Conservation (phyloP, 2,113 vertebrate species). For the Pardalotus punctatus region DNA sequence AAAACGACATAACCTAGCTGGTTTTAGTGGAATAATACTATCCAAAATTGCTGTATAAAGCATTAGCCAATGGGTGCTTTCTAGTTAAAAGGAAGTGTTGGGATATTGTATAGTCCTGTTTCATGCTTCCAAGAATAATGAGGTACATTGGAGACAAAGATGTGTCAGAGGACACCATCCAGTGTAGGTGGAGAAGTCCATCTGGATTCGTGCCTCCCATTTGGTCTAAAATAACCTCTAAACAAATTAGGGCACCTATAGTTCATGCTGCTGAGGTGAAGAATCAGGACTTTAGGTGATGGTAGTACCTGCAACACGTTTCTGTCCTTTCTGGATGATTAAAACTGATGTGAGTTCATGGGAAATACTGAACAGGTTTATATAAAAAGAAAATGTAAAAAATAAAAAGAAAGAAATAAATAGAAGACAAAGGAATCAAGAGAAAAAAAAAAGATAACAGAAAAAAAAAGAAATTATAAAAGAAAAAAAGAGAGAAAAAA, state of each 20-base stretch:
- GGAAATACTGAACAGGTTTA: fast-evolving
- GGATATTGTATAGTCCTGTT: not conserved
- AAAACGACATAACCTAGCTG: not conserved
- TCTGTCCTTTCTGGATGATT: not conserved
- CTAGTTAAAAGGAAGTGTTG: not conserved
- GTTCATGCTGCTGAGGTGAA: not conserved
- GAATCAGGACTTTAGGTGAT: not conserved
- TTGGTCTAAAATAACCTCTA: not conserved
- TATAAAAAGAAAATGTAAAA: not conserved
- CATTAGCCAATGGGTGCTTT: not conserved
- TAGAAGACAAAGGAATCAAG: not conserved
- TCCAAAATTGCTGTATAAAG: not conserved
- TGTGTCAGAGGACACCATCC: fast-evolving
- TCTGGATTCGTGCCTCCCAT: not conserved
- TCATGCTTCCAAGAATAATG: not conserved
- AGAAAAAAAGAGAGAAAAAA: fast-evolving
- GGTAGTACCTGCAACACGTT: not conserved
- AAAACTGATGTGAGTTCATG: not conserved
- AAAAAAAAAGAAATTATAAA: fast-evolving
- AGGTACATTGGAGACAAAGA: not conserved
- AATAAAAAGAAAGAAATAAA: fast-evolving
- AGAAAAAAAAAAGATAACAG: fast-evolving
- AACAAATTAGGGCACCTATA: not conserved
- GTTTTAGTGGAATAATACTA: not conserved
- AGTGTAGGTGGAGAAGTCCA: not conserved